Percentiles rank a stretch among this genome's conserved stretches.
Evolutionary conservation across 2,797 vertebrate genomes (phyloP).

Genomic region (Liasis olivaceus): DNA sequence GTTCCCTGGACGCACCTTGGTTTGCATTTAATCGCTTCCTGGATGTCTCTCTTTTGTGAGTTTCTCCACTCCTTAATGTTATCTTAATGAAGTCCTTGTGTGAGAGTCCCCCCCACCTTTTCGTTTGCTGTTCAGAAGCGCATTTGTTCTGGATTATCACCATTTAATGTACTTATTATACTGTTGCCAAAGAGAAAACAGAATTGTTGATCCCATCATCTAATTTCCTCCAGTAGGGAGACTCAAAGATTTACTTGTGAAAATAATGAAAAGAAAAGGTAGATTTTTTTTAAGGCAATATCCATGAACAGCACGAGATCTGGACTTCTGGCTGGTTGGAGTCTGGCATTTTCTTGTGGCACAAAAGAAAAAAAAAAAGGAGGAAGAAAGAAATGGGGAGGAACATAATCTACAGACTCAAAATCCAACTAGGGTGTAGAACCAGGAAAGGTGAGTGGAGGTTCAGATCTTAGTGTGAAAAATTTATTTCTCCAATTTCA

Average conservation of each 20-base stretch:
- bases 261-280: not conserved
- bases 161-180: conserved; percentile 17
- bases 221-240: not conserved
- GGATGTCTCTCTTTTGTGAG: not conserved
- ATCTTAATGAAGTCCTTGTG: not conserved
- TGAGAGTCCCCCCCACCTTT: not conserved
- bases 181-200: conserved; percentile 7
- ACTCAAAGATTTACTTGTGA: not conserved
- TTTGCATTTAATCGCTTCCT: not conserved
- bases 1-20: not conserved
- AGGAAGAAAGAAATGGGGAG: not conserved
- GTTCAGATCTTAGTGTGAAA: not conserved
- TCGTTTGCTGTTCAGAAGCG: conserved; percentile 8
- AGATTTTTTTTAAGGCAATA: not conserved
- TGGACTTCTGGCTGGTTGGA: not conserved
- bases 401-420: not conserved
- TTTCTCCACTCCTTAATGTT: not conserved
- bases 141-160: conserved; percentile 26
- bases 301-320: not conserved
- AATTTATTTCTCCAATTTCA: not conserved
- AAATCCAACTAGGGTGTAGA: not conserved
- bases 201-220: not conserved
- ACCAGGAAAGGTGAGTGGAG: not conserved
- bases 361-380: not conserved
- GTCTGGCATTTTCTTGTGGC: not conserved